Conservation (phyloP, 1,140 invertebrate species). For the Drosophila pandora region DNA sequence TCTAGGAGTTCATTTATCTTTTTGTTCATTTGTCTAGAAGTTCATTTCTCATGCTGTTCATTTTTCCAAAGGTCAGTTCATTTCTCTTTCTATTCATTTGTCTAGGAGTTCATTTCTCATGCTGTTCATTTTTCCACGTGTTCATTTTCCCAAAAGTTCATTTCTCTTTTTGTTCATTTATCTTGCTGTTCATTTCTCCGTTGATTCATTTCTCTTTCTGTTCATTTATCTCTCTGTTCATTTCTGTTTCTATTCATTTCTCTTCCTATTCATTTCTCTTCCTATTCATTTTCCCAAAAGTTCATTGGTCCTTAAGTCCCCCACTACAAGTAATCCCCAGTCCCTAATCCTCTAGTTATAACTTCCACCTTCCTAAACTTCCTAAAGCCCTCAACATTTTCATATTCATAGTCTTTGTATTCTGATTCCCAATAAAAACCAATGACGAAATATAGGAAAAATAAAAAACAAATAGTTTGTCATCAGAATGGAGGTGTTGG, state of each 20-base stretch:
- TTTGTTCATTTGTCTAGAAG: too few relatives aligned
- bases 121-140: too few relatives aligned
- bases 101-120: too few relatives aligned
- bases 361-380: neutral
- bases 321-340: too few relatives aligned
- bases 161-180: neutral
- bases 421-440: slow-evolving; percentile 50
- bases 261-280: too few relatives aligned
- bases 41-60: too few relatives aligned
- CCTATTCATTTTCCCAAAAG: neutral
- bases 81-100: neutral
- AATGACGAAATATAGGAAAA: slow-evolving; percentile 40
- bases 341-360: too few relatives aligned
- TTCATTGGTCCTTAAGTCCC: too few relatives aligned
- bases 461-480: slow-evolving; percentile 26
- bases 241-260: neutral
- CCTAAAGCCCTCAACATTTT: neutral
- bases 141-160: too few relatives aligned
- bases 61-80: neutral
- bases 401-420: neutral
- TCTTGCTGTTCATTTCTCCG: too few relatives aligned
- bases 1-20: too few relatives aligned
- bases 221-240: neutral
- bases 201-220: neutral
- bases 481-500: neutral